These are phyloP conservation scores for Gorsachius goisagi DNA, from an alignment of 2,113 vertebrate genomes.

Conservation along the genomic window DNA sequence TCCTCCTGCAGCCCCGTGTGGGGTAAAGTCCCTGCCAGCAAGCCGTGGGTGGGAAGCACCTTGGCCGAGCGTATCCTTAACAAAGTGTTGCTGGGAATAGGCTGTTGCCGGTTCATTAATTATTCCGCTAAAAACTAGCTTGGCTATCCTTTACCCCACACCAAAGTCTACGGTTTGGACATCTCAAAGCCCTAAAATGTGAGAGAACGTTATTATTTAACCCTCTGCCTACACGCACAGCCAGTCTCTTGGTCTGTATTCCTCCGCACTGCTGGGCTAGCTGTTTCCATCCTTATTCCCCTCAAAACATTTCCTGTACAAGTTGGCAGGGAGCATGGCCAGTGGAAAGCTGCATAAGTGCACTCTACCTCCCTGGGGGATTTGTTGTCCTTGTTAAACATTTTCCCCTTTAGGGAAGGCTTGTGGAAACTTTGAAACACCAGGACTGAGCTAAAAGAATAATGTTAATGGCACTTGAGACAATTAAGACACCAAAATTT, in stretches of 20 bases:
- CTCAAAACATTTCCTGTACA: neutral
- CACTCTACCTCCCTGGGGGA: neutral
- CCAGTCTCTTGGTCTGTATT: neutral
- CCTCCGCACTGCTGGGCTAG: neutral
- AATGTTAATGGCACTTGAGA: neutral
- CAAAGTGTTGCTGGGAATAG: neutral
- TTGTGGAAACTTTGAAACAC: neutral
- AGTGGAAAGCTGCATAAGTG: neutral
- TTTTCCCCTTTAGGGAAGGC: neutral
- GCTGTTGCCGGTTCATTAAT: neutral
- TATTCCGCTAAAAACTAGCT: neutral
- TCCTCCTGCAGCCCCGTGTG: accelerated
- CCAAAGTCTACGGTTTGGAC: neutral
- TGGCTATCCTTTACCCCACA: neutral
- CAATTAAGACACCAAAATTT: neutral
- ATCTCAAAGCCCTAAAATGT: neutral
- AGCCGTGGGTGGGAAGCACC: neutral
- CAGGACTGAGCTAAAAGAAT: neutral
- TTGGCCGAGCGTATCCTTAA: neutral
- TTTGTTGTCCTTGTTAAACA: neutral
- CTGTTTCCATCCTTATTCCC: neutral
- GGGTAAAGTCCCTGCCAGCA: neutral
- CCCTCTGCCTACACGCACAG: neutral
- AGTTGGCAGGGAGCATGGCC: neutral
- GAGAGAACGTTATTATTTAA: neutral